Base-by-base conservation (phyloP, 2,888 invertebrate genomes). In the Leptinotarsa tumamoca region DNA sequence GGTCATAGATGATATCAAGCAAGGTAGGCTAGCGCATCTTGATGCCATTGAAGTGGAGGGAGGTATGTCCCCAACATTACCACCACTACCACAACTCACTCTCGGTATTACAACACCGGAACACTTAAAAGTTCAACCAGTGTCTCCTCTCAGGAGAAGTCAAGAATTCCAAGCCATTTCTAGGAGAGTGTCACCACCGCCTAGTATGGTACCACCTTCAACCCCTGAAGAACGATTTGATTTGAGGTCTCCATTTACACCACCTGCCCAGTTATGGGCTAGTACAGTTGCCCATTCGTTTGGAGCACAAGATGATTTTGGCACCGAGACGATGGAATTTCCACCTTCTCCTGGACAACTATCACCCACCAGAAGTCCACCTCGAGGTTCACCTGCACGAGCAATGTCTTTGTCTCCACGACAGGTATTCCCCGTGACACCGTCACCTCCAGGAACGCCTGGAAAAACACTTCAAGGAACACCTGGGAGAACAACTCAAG, bases 221-320 rank as follows among this genome's bases (percentile, higher is more conserved):
- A 2, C 14, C 5, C 17, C 33, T 33, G 27, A n/a, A 27, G 17
- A 27, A 4, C 63, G 33, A 4, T 17, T 63, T 10, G n/a, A 15
- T 52, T 17, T 52, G 4, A 23, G 27, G 27, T 43, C 63, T n/a
- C 43, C 33, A 33, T 33, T 33, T 2, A 7, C 33, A 33, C 4
- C 63, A n/a, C 63, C 63, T 13, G 33, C 43, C 33, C 33, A 63
- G 15, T n/a, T 63, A 15, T 63, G 63, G 63, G 63, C 27, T 17
- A 5, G n/a, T 10, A 33, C 43, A n/a, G 63, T 43, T 63, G 27
- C 13, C 17, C 5, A 14, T n/a, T 7, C 63, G 4, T 52, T 52
- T 43, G 33, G n/a, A 63, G 63, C 43, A 43, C 43, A 5, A 43
- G 10, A 15, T 4, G 43, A n/a, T 33, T 43, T 63, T 5, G 63